Evolutionary conservation across 2,888 invertebrate species (phyloP).

Genomic region (Noctua fimbriata): DNA sequence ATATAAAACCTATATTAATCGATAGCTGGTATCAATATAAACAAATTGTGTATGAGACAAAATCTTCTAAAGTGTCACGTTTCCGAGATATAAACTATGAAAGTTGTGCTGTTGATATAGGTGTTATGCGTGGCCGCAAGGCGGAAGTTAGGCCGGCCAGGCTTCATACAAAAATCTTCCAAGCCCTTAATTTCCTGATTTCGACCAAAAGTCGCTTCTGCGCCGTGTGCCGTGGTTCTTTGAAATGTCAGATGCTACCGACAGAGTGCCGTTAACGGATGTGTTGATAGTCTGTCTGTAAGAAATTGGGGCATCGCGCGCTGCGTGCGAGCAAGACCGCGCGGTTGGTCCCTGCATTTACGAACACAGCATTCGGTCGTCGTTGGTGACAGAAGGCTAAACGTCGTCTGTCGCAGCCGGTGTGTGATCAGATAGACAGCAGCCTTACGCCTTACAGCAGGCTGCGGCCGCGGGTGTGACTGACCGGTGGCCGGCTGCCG

Average conservation of each 20-base stretch:
- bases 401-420: neutral
- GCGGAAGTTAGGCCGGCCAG: no score
- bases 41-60: no score
- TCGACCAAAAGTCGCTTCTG: neutral
- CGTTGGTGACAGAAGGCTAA: neutral
- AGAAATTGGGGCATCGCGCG: neutral
- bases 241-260: neutral
- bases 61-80: no score
- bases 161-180: no score
- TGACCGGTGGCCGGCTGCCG: conserved; percentile 31
- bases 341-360: no score
- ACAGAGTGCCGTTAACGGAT: neutral
- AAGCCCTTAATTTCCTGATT: neutral
- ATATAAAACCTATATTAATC: no score
- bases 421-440: neutral
- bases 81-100: no score
- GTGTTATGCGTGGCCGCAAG: no score
- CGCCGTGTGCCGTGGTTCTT: no score
- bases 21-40: no score
- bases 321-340: neutral
- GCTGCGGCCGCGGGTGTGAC: conserved; percentile 42
- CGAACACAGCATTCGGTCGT: neutral
- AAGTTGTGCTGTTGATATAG: no score
- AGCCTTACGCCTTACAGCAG: conserved; percentile 39
- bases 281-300: neutral